phyloP scores from a whole-genome alignment of 2,888 invertebrate genomes.

The Rhaphigaster nebulosa region DNA sequence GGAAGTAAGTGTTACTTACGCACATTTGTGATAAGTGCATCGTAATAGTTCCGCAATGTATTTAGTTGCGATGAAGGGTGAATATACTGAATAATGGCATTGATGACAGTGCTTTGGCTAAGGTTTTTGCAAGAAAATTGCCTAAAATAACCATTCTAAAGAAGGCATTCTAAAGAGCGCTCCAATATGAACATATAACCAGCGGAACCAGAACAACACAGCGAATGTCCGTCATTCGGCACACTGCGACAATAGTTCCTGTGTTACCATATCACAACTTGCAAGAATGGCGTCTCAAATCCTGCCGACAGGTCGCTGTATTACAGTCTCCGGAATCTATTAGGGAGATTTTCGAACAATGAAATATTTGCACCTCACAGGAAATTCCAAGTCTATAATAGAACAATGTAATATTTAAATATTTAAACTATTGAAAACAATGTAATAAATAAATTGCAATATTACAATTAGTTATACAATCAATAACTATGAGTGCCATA shows the following conservation, averaged over 20 bases:
- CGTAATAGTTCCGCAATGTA: constrained; percentile 2
- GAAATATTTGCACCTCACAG: not conserved
- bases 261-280: constrained; percentile 1
- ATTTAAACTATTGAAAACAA: too few relatives aligned
- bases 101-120: not conserved
- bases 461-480: too few relatives aligned
- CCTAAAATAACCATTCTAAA: not conserved
- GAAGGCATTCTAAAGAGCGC: not conserved
- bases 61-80: not conserved
- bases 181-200: not conserved
- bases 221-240: not conserved
- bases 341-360: not conserved
- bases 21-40: not conserved
- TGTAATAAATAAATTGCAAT: too few relatives aligned
- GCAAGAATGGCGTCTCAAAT: constrained; percentile 15
- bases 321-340: not conserved
- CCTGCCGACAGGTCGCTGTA: not conserved
- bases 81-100: not conserved
- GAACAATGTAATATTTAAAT: not conserved
- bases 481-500: too few relatives aligned
- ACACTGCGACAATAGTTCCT: not conserved
- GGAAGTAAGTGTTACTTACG: not conserved
- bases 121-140: not conserved
- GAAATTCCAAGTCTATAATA: not conserved
- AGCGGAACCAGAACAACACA: constrained; percentile 16